Evolutionary conservation across 2,113 vertebrate genomes (phyloP).

Genomic region (human): GRCh38 chr3:191274001-191274500

Average conservation of each 20-base stretch:
- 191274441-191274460: background rate
- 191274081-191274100: too few relatives aligned
- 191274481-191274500: background rate
- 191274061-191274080: too few relatives aligned
- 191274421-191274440: background rate
- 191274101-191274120: background rate
- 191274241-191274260: background rate
- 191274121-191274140: background rate
- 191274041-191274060: too few relatives aligned
- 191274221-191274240: background rate
- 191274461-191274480: background rate
- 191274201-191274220: background rate
- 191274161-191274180: background rate
- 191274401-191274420: background rate
- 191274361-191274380: background rate
- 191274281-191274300: background rate
- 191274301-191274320: slow-evolving; percentile 2
- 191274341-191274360: background rate
- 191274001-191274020: too few relatives aligned
- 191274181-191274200: background rate
- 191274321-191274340: background rate
- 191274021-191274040: too few relatives aligned
- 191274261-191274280: background rate
- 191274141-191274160: background rate
- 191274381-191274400: background rate